Conservation (phyloP, 2,888 invertebrate species). For the Vanessa cardui region DNA sequence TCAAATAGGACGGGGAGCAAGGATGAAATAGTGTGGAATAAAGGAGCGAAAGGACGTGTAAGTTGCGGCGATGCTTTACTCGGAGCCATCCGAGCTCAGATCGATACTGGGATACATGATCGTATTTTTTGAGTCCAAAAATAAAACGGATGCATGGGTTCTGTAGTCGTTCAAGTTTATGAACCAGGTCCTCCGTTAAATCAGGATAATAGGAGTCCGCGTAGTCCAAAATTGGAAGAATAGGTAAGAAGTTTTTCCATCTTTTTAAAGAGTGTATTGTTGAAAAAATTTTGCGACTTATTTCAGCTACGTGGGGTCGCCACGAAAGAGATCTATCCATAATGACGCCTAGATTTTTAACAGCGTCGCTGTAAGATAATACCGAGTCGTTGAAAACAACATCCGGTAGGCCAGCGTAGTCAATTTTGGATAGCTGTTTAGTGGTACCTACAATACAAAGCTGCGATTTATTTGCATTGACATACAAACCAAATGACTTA, state of each 20-base stretch:
- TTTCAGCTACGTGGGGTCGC: background rate
- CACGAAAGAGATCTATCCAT: background rate
- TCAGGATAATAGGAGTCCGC: too few species aligned
- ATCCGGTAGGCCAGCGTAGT: background rate
- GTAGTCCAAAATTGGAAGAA: too few species aligned
- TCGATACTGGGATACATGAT: too few species aligned
- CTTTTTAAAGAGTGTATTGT: background rate
- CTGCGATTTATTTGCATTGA: slow-evolving; percentile 9
- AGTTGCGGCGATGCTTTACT: too few species aligned
- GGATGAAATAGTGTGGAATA: too few species aligned
- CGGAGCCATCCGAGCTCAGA: too few species aligned
- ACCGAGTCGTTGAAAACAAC: background rate
- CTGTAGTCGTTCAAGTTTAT: too few species aligned
- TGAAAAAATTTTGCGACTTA: slow-evolving; percentile 9
- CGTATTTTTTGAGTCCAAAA: too few species aligned
- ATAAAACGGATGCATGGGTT: too few species aligned
- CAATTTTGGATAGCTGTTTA: background rate
- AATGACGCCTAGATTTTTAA: slow-evolving; percentile 6
- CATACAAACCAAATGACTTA: background rate
- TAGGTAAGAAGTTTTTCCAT: slow-evolving; percentile 7
- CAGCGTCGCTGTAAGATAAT: background rate
- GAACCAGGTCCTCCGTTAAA: too few species aligned
- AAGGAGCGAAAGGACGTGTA: too few species aligned
- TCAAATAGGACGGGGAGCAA: too few species aligned
- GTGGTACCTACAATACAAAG: slow-evolving; percentile 4